Base-by-base conservation (phyloP, 2,888 invertebrate genomes). In the Chymomyza procnemis region DNA sequence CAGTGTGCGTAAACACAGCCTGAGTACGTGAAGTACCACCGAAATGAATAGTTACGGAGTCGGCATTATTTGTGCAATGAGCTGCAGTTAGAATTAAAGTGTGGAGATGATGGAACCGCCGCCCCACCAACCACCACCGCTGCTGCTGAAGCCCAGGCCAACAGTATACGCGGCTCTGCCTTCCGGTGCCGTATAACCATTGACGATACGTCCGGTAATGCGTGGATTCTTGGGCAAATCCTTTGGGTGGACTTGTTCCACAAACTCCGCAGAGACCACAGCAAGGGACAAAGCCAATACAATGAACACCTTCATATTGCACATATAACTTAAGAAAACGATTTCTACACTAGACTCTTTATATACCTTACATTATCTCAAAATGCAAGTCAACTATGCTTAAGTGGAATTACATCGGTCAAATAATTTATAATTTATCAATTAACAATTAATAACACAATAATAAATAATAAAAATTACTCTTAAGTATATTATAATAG, bases 91-190 rank as follows among this genome's bases (percentile, higher is more conserved):
- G 61, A 1, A 88, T 61, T 72, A 75, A 87, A n/a, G 60, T 66
- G 48, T 14, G 1, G 64, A 68, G 47, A 84, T 77, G 67, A 88
- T 75, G 41, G 80, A 76, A 30, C 85, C 87, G 68, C 87, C 87
- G 62, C 87, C 88, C 81, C 81, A 78, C 71, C 74, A 75, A 60
- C 79, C 79, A n/a, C 66, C 73, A 56, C 19, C 67, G 67, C 2
- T 57, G 48, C 58, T 62, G 47, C 82, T 75, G 52, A 88, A 71
- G 18, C 85, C 82, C 8, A 87, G 72, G 1, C 86, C 89, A 3
- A 88, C 88, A 55, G 86, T 85, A 69, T 88, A 85, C 50, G 88
- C 85, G 4, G 85, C 84, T 52, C 85, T 77, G 26, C 83, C 85
- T 26, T 74, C 78, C 8, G 65, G 52, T 4, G 79, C 82, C 57